Conservation (phyloP, 2,113 vertebrate species). For the Calypte anna region DNA sequence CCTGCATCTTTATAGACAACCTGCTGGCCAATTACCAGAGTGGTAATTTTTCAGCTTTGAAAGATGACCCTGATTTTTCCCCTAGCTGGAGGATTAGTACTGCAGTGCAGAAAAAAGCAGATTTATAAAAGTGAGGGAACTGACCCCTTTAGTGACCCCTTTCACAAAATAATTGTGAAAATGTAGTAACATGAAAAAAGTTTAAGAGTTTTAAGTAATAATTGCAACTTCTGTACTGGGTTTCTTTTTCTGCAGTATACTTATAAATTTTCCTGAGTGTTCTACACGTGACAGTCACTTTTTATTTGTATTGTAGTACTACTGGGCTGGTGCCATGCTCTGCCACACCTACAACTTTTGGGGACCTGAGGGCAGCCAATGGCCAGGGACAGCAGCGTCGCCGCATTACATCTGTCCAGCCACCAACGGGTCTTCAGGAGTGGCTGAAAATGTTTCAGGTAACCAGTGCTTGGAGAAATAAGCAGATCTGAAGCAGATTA, state of each 20-base stretch:
- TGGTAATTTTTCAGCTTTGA: neutral
- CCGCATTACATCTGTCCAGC: slow-evolving; percentile 95
- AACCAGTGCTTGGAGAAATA: neutral
- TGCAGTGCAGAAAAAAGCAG: slow-evolving; percentile 1
- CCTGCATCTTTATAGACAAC: neutral
- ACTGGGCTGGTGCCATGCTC: slow-evolving; percentile 96
- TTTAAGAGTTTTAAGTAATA: neutral
- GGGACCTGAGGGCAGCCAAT: slow-evolving; percentile 95
- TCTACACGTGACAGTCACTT: neutral
- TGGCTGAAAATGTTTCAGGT: slow-evolving; percentile 99
- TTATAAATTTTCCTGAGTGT: neutral
- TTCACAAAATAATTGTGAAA: neutral
- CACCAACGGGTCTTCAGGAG: slow-evolving; percentile 95
- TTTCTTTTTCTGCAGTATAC: neutral
- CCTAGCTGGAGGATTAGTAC: neutral
- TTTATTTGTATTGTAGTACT: slow-evolving; percentile 78
- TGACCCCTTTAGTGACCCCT: neutral
- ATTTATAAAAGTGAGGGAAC: neutral
- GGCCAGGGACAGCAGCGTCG: slow-evolving; percentile 96
- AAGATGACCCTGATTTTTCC: neutral
- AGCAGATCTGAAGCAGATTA: neutral
- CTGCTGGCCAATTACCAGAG: neutral
- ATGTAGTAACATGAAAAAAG: neutral
- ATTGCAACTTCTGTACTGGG: neutral
- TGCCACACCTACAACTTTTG: slow-evolving; percentile 96